Evolutionary conservation across 1,140 invertebrate species (phyloP).

Genomic region (Lepidostoma basale): DNA sequence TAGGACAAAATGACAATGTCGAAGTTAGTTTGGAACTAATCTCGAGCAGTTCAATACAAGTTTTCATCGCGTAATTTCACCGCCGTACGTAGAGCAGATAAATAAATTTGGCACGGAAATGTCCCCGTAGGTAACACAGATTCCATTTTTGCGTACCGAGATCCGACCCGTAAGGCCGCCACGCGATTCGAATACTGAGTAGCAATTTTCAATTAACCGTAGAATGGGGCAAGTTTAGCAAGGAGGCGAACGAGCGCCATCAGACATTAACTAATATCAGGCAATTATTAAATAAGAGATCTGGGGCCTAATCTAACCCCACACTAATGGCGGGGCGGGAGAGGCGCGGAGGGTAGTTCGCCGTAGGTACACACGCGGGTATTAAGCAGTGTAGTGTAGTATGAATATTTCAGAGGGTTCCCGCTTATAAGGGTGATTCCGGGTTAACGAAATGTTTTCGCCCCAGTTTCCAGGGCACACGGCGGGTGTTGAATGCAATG

Average conservation of each 20-base stretch:
- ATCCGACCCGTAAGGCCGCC: slow-evolving; percentile 16
- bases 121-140: background rate
- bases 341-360: background rate
- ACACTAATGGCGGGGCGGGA: slow-evolving; percentile 33
- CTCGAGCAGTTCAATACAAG: too few species aligned
- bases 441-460: slow-evolving; percentile 6
- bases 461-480: background rate
- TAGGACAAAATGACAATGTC: too few species aligned
- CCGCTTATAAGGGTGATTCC: slow-evolving; percentile 4
- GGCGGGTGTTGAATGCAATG: slow-evolving; percentile 14
- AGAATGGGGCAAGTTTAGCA: slow-evolving; percentile 20
- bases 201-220: slow-evolving; percentile 43
- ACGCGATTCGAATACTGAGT: slow-evolving; percentile 25
- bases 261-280: slow-evolving; percentile 43
- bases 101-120: too few species aligned
- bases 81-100: too few species aligned
- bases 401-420: slow-evolving; percentile 12
- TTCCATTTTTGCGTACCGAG: slow-evolving; percentile 25
- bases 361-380: background rate
- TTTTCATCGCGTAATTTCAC: too few species aligned
- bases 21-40: too few species aligned
- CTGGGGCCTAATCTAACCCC: slow-evolving; percentile 40
- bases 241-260: slow-evolving; percentile 29
- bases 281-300: slow-evolving; percentile 45
- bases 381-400: background rate